These are phyloP conservation scores for Alauda arvensis DNA, from an alignment of 2,797 vertebrate species.

Conservation along the genomic window DNA sequence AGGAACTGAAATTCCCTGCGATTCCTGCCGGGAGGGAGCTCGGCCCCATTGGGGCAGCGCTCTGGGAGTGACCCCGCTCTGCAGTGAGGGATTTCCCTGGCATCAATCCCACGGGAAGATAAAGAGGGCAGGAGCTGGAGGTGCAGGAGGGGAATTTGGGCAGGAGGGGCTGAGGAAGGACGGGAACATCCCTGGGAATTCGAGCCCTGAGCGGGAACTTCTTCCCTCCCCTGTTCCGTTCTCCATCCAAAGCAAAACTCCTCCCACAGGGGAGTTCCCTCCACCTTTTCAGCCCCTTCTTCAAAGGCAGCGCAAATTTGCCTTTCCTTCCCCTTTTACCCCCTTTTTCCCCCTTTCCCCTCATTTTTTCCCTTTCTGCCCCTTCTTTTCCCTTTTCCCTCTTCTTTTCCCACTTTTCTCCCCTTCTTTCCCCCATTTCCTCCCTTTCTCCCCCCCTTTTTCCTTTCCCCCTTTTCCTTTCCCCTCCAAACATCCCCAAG, in stretches of 20 bases:
- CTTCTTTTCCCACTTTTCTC: neutral
- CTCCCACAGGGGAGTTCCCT: neutral
- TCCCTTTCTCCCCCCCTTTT: neutral
- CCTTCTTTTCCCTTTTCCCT: too few relatives aligned
- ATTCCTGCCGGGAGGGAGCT: neutral
- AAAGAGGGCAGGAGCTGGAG: neutral
- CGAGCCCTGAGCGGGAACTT: neutral
- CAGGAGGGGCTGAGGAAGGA: neutral
- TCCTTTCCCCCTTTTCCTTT: too few relatives aligned
- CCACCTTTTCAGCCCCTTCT: neutral
- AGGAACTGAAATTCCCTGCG: neutral
- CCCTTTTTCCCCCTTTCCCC: too few relatives aligned
- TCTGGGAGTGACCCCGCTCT: neutral
- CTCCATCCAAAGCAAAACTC: neutral
- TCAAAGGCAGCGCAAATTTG: too few relatives aligned
- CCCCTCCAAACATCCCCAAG: neutral
- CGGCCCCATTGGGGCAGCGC: neutral
- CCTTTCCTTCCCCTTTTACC: neutral
- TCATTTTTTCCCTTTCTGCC: neutral
- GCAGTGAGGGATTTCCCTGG: slow-evolving; percentile 1
- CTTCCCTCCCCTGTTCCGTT: neutral
- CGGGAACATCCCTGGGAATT: neutral
- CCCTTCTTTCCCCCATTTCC: too few relatives aligned
- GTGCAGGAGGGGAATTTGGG: neutral
- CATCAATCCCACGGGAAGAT: neutral